Base-by-base conservation (phyloP, 2,797 vertebrate genomes). In the Sparidentex hasta region DNA sequence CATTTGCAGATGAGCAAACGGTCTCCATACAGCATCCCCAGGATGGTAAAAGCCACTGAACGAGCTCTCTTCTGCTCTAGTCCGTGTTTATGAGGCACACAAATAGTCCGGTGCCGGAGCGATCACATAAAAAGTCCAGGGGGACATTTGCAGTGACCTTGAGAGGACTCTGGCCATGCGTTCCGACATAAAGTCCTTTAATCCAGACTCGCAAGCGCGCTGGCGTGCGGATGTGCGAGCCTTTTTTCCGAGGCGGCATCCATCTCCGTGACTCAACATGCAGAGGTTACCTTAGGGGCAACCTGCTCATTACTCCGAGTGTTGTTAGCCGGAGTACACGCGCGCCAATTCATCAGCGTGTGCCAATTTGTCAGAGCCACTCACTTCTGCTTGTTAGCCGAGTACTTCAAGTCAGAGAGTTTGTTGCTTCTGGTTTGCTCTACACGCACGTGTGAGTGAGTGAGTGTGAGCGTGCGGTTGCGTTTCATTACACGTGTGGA, bases 221-320 rank as follows among this genome's bases (percentile, higher is more conserved):
- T 76, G 74, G 81, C 76, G 65, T 69, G 8, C 57, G 43, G 46
- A 61, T 29, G 48, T 20, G 50, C 48, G 47, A 44, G 41, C 66
- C 76, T 11, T 27, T 12, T 23, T 4, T 72, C 62, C 41, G 13
- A 77, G 57, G 82, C 47, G 38, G 67, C 80, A 90, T 93, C 83
- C 88, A 89, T 93, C 91, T 93, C 87, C 75, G 77, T 87, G 84
- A 82, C 86, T 92, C 88, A 81, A 80, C 82, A 55, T 48, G 64
- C 73, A 71, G 88, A 90, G 93, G 92, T 95, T 92, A 93, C 79
- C 68, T 86, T 87, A 82, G 87, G 90, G 89, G 80, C 89, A 94
- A 90, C 90, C 89, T 79, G 87, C 92, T 95, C 92, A 94, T 95
- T 95, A 94, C 88, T 94, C 89, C 80, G 83, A 94, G 90, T 87